These are phyloP conservation scores for Acleris holmiana DNA, from an alignment of 2,888 invertebrate species.

Conservation along the genomic window DNA sequence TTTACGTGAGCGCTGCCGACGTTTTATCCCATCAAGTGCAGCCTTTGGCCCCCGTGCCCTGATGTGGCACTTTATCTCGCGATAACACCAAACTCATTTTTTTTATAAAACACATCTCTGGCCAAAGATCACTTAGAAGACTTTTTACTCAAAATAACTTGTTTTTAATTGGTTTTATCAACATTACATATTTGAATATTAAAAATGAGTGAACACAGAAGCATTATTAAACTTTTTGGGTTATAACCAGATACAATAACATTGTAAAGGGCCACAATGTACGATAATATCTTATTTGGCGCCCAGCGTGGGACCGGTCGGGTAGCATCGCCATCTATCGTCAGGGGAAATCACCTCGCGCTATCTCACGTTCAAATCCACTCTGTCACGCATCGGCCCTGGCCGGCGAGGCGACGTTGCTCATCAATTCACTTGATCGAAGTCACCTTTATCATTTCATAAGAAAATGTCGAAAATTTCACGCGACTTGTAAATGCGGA, in stretches of 20 bases:
- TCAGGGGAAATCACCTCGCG: slow-evolving; percentile 57
- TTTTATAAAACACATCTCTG: not conserved
- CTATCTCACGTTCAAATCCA: slow-evolving; percentile 47
- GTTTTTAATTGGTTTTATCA: too few species aligned
- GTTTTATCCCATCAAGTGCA: slow-evolving; percentile 34
- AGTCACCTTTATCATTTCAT: slow-evolving; percentile 33
- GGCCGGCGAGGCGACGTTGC: slow-evolving; percentile 26
- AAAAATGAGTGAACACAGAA: too few species aligned
- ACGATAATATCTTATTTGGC: slow-evolving; percentile 44
- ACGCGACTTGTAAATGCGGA: not conserved
- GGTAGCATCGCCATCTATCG: slow-evolving; percentile 47
- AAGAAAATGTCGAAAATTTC: slow-evolving; percentile 16
- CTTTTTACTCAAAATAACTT: not conserved
- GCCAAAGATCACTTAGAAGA: not conserved
- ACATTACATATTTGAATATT: too few species aligned
- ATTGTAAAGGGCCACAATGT: too few species aligned
- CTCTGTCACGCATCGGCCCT: slow-evolving; percentile 41
- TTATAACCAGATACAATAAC: too few species aligned
- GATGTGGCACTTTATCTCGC: slow-evolving; percentile 32
- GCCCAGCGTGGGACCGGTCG: slow-evolving; percentile 46
- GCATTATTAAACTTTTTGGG: too few species aligned
- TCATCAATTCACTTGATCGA: slow-evolving; percentile 38
- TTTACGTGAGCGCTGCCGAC: slow-evolving; percentile 26
- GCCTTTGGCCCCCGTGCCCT: slow-evolving; percentile 13
- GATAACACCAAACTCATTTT: slow-evolving; percentile 1